Evolutionary conservation across 2,797 vertebrate genomes (phyloP), one percentile per base, ranked within the genome.

Genomic region (Sebastes diploproa): DNA sequence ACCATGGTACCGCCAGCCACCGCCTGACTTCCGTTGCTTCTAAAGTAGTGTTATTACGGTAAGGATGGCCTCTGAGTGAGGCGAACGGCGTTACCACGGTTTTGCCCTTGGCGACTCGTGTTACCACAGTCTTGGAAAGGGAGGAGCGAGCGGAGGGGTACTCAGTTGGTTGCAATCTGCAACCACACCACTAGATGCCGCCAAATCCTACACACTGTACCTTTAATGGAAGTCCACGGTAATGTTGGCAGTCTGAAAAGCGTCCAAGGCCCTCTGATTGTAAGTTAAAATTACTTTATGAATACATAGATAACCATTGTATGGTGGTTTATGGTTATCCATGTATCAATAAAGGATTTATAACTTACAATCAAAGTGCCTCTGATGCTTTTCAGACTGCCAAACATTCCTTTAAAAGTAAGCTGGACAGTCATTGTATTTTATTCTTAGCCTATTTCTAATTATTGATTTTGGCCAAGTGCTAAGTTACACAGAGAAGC

Each of bases 391-490:
- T 62, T 62, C 20, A 34, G 60, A 62, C 32, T 62, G 60, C 11
- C 30, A 62, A 34, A n/a, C 60, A 62, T 22, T 34, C 22, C 30
- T 22, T 34, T 13, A 7, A 62, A 22, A 13, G 20, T 34, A 34
- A 63, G 30, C 61, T 23, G n/a, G 61, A 38, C 30, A 63, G 22
- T 36, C 12, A 36, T 63, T 38, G 12, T 63, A 36, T 38, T 14
- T 34, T 38, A 13, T 62, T 62, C 34, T 22, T 46, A 46, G 16
- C 42, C 42, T 62, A 13, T 22, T n/a, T 87, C 12, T 30, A 50
- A 70, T 65, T 11, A 78, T 16, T 82, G 74, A 59, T 80, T 72
- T 71, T 79, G 64, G 20, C 30, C 23, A 27, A 22, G 14, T 59
- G 59, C 56, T 74, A 52, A 29, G 68, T 75, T 27, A 75, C 50